phyloP scores from a whole-genome alignment of 2,797 vertebrate species.

The Masticophis lateralis region DNA sequence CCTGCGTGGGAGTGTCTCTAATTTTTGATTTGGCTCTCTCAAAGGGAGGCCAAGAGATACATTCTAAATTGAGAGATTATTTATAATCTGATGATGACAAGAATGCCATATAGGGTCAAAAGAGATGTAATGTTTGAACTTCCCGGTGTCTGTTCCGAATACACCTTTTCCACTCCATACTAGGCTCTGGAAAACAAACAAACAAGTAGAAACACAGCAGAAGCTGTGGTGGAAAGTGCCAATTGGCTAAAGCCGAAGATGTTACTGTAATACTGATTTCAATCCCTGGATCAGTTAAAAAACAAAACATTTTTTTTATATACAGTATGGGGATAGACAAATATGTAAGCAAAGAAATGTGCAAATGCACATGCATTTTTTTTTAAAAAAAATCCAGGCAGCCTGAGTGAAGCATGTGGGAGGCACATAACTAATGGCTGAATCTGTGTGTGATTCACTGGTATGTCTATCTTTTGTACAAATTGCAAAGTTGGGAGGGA shows the following conservation, averaged over 20 bases:
- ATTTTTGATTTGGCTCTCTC: constrained; percentile 35
- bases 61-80: constrained; percentile 42
- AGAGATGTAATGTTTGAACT: background rate
- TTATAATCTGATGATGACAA: background rate
- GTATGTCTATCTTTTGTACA: background rate
- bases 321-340: background rate
- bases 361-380: background rate
- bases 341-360: background rate
- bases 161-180: background rate
- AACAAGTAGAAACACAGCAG: background rate
- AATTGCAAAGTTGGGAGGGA: background rate
- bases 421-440: background rate
- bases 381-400: background rate
- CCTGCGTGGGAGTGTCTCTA: background rate
- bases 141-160: background rate
- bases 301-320: background rate
- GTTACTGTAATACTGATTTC: background rate
- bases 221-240: background rate
- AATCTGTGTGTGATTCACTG: background rate
- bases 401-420: background rate
- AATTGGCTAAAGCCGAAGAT: background rate
- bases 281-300: background rate
- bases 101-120: background rate
- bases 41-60: constrained; percentile 46
- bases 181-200: background rate